A percentile compares a stretch with the other conserved stretches of the same genome.
These are phyloP conservation scores for Dilophus febrilis DNA, from an alignment of 2,888 invertebrate species.

Conservation along the genomic window DNA sequence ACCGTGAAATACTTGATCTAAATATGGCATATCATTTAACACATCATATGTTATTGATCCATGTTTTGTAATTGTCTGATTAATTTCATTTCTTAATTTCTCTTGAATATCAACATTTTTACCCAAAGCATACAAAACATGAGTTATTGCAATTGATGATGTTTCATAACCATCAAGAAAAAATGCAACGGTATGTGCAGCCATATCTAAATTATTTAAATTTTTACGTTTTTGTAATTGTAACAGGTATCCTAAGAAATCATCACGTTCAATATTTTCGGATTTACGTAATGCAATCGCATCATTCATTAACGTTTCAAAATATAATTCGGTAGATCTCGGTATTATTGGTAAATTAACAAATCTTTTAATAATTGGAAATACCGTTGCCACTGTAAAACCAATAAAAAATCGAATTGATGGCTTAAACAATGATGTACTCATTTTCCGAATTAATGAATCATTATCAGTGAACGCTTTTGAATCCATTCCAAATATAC, in stretches of 20 bases:
- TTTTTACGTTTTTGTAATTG: conserved; percentile 20
- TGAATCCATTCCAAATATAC: conserved; percentile 23
- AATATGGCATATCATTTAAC: conserved; percentile 19
- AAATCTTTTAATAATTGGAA: conserved; percentile 12
- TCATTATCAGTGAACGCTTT: conserved; percentile 13
- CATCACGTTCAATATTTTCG: conserved; percentile 17
- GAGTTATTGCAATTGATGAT: conserved; percentile 18
- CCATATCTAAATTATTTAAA: conserved; percentile 14
- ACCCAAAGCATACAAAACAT: conserved; percentile 14
- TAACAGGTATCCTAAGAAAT: conserved; percentile 24
- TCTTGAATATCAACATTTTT: conserved; percentile 17
- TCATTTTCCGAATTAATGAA: conserved; percentile 8
- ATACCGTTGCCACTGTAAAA: conserved; percentile 3
- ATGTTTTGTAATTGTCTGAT: conserved; percentile 10
- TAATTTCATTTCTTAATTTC: conserved; percentile 19
- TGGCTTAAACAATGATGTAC: conserved; percentile 5
- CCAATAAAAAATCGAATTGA: conserved; percentile 4
- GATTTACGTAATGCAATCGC: conserved; percentile 17
- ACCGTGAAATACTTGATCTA: conserved; percentile 26
- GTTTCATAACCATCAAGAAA: conserved; percentile 26
- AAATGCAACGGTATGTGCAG: conserved; percentile 23
- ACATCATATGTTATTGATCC: conserved; percentile 18
- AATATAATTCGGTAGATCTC: not conserved
- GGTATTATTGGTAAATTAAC: conserved; percentile 5
- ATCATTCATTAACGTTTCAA: conserved; percentile 11